Evolutionary conservation across 2,888 invertebrate species (phyloP), one percentile per base, ranked within the genome.

Genomic region (Ametastegia equiseti): DNA sequence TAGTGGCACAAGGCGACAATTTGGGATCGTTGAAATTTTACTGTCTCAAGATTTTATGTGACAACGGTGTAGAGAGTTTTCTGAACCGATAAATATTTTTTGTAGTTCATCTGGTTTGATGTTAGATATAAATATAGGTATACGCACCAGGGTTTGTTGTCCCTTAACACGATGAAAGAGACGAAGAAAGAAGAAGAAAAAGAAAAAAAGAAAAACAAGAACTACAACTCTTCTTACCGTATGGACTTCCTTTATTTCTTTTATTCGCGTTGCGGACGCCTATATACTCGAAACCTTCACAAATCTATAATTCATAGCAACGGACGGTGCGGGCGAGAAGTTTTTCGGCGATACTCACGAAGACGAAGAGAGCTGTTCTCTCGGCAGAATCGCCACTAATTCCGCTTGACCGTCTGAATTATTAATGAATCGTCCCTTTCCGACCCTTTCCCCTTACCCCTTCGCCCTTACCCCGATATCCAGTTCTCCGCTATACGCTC

Each of bases 281-380:
- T n/a, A n/a, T 42, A 36, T 42, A 33, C 30, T 71, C 15, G 47
- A 71, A 45, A 71, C 71, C 71, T 71, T 71, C n/a, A 42, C 42
- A 71, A 71, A 71, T 71, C 71, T 71, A 71, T 71, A 71, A 71
- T 71, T 71, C 71, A 71, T 71, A 71, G 47, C 42, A 71, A 71
- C n/a, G 71, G 71, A 71, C 71, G 45, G 71, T 23, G 71, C 71
- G 71, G 71, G 71, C 71, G 71, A 45, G 71, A 71, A 71, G 33
- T 71, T 71, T 71, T 71, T 71, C 45, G 71, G 47, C 27, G 71
- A 71, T 71, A 71, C 71, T 71, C 71, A 71, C 42, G 71, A 71
- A 71, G 47, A 47, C 71, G 71, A 71, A 71, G 71, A 71, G 71
- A 71, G 71, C 71, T 71, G 71, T 71, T 71, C 71, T 71, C 71